These are phyloP conservation scores for Tridacna crocea DNA, from an alignment of 2,888 invertebrate species.

Conservation along the genomic window DNA sequence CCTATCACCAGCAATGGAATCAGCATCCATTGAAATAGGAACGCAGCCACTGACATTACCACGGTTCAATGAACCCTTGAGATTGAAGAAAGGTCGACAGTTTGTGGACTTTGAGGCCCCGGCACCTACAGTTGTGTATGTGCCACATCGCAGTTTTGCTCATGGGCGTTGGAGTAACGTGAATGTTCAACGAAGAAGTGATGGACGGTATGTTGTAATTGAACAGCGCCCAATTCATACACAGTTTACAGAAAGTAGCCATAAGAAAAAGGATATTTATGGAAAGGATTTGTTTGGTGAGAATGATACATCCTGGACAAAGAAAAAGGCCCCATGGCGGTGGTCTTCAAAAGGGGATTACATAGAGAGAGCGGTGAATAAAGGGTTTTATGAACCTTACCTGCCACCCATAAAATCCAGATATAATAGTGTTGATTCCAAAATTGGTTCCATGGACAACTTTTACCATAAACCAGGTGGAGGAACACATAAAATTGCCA, in stretches of 20 bases:
- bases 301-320: constrained; percentile 49
- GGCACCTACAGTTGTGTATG: constrained; percentile 66
- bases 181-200: constrained; percentile 66
- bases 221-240: constrained; percentile 73
- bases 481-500: constrained; percentile 64
- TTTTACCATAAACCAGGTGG: constrained; percentile 61
- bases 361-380: constrained; percentile 63
- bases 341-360: constrained; percentile 64
- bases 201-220: constrained; percentile 74
- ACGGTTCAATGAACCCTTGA: constrained; percentile 58
- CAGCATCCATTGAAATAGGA: constrained; percentile 46
- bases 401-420: constrained; percentile 64
- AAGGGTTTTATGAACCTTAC: constrained; percentile 64
- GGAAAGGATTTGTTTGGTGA: constrained; percentile 43
- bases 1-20: constrained; percentile 48
- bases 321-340: constrained; percentile 67
- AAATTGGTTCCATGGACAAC: constrained; percentile 64
- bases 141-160: constrained; percentile 62
- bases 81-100: constrained; percentile 49
- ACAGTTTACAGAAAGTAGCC: constrained; percentile 50
- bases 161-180: constrained; percentile 68
- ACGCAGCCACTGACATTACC: constrained; percentile 51
- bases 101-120: constrained; percentile 62
- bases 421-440: constrained; percentile 51
- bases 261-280: constrained; percentile 25